Base-by-base conservation (phyloP, 1,140 invertebrate genomes). In the Drosophila asahinai region DNA sequence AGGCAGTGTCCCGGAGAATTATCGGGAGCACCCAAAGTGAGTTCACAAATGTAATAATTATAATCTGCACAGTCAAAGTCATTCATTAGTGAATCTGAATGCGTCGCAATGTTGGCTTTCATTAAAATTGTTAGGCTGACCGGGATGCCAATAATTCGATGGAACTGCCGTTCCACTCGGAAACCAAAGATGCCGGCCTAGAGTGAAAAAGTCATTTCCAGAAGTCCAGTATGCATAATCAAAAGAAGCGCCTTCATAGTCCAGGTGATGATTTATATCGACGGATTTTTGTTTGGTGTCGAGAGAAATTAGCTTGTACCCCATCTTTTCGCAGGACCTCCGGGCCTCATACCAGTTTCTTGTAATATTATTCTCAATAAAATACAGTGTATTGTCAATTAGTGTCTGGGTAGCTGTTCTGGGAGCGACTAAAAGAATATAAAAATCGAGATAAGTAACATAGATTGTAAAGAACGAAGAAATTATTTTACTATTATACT, bases 311-410 rank as follows among this genome's bases (percentile, higher is more conserved):
- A 77, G 17, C 9, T 61, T 55, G 8, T 62, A 49, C 3, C 42
- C 55, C 48, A 77, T 42, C 2, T 2, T n/a, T 30, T 27, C 55
- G 42, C 68, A 77, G 1, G 48, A 12, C 30, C 47, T n/a, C 6
- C 45, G 55, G 6, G 68, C 49, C 15, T 60, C 61, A 19, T 17
- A 73, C 68, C 74, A 74, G 22, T 67, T 74, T 11, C 12, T 67
- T 3, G 15, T n/a, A 12, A 22, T 22, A 2, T 22, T 22, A 22
- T 8, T 38, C 30, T 40, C 60, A 47, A 66, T 59, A 11, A 11
- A 47, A 7, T 47, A 59, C n/a, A 54, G 2, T 7, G n/a, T 54
- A 36, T 54, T 17, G 11, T 11, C 27, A 0, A 36, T 0, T 14
- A 36, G 1, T 19, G 19, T 12, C 30, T 19, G 30, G 3, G 12